Base-by-base conservation (phyloP, 2,797 vertebrate genomes). In the Neopelma chrysocephalum region DNA sequence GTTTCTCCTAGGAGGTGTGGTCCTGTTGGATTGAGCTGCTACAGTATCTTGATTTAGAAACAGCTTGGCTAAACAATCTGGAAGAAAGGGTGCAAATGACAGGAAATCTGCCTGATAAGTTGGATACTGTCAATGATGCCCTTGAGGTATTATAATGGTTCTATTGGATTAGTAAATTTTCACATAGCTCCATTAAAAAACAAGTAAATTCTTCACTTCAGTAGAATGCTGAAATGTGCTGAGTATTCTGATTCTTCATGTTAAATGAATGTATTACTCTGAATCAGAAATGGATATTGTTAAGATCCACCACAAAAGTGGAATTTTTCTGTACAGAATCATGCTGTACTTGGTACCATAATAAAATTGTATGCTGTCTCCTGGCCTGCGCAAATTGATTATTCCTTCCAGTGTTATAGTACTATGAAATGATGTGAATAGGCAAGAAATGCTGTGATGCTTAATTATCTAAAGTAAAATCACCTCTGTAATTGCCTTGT, bases 1-100 rank as follows among this genome's bases (percentile, higher is more conserved):
- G 8, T 87, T 83, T 16, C 3, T 82, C 68, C 17, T 89, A 99
- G 99, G 99, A 99, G 97, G 99, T 99, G 18, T 99, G 99, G 99
- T 99, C 99, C 21, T 99, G 99, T 85, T 99, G 99, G 99, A 99
- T 99, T 87, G 99, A 99, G 94, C 96, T 99, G 72, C 98, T 99
- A 65, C 99, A 99, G 82, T 99, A 99, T 94, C 96, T 99, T 97
- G 99, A 99, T 68, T 97, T 99, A 94, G 99, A 99, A 98, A 98
- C 98, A 60, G 91, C 82, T 82, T 99, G 99, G 99, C 96, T 99
- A 48, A 98, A 98, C 96, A 98, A 96, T 27, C 96, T 99, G 97
- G 99, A 99, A 90, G 98, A 99, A 94, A 99, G 97, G 32, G 95
- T 99, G 34, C 98, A 98, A 96, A 97, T 96, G 89, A 97, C 98